These are phyloP conservation scores for Ommatoiulus sabulosus DNA, from an alignment of 2,888 invertebrate genomes.

Conservation along the genomic window DNA sequence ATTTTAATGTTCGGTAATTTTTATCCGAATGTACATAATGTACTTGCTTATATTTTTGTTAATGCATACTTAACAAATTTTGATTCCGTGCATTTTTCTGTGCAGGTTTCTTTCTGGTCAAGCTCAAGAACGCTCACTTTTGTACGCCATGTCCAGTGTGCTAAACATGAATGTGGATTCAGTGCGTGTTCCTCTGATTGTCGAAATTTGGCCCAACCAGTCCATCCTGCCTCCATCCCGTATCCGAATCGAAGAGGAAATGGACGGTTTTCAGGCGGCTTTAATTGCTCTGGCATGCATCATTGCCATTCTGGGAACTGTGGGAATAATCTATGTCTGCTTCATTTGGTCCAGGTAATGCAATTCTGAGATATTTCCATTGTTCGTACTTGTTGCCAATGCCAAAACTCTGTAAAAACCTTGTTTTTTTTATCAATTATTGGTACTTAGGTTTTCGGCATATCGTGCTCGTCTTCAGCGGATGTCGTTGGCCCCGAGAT, in stretches of 20 bases:
- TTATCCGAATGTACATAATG: too few relatives aligned
- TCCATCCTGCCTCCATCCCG: slow-evolving; percentile 12
- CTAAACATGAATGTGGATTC: slow-evolving; percentile 78
- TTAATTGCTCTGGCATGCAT: slow-evolving; percentile 88
- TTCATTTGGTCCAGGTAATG: slow-evolving; percentile 91
- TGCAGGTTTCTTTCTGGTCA: slow-evolving; percentile 55
- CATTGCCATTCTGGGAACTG: slow-evolving; percentile 87
- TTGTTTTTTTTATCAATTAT: not conserved
- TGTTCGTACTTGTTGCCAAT: not conserved
- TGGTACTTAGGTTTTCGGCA: slow-evolving; percentile 80
- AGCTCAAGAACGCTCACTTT: slow-evolving; percentile 59
- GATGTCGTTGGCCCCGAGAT: slow-evolving; percentile 79
- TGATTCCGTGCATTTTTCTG: not conserved
- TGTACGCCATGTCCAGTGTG: slow-evolving; percentile 76
- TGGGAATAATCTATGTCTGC: slow-evolving; percentile 92
- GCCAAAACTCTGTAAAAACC: not conserved
- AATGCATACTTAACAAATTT: not conserved
- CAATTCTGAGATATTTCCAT: not conserved
- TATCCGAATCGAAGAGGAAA: slow-evolving; percentile 61
- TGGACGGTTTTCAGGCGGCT: slow-evolving; percentile 82
- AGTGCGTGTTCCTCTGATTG: slow-evolving; percentile 74
- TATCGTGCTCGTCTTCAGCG: slow-evolving; percentile 85
- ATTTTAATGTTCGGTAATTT: too few relatives aligned
- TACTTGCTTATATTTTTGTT: not conserved
- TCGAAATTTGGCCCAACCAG: slow-evolving; percentile 54